Percentiles rank a stretch among this genome's conserved stretches.
Evolutionary conservation across 2,888 invertebrate genomes (phyloP).

Genomic region (Tortrix viridana): DNA sequence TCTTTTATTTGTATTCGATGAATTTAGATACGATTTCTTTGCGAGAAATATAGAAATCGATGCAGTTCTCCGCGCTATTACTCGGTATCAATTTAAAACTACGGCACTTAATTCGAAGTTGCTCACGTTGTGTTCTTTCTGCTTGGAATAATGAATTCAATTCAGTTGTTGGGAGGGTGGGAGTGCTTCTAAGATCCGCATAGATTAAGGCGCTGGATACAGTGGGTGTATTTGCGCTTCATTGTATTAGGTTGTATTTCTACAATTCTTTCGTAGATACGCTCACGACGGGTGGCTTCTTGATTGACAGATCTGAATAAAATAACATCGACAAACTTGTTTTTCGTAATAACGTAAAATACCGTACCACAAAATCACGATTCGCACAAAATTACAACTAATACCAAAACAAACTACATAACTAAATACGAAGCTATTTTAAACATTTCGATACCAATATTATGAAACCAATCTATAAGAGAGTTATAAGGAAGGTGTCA

Average conservation of each 20-base stretch:
- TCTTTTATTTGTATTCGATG: constrained; percentile 72
- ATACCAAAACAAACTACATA: too few relatives aligned
- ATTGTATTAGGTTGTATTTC: constrained; percentile 12
- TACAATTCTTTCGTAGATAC: too few relatives aligned
- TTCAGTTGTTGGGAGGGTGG: constrained; percentile 40
- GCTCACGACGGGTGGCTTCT: too few relatives aligned
- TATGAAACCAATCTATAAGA: constrained; percentile 6
- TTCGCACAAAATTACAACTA: too few relatives aligned
- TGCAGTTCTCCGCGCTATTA: constrained; percentile 53
- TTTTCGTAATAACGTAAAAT: too few relatives aligned
- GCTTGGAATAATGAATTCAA: constrained; percentile 47
- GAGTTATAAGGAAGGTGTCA: constrained; percentile 45
- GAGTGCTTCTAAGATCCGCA: constrained; percentile 31
- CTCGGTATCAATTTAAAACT: constrained; percentile 54
- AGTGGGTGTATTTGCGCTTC: constrained; percentile 13
- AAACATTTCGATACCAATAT: neutral
- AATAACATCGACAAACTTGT: too few relatives aligned
- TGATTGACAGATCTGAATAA: too few relatives aligned
- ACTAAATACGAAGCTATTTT: neutral
- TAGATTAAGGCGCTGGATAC: constrained; percentile 25
- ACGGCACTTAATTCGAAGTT: constrained; percentile 51
- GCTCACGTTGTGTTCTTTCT: constrained; percentile 46
- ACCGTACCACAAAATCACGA: too few relatives aligned
- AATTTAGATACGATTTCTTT: constrained; percentile 71
- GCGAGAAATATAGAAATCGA: constrained; percentile 53